Base-by-base conservation (phyloP, 2,797 vertebrate genomes). In the Dromococcyx pavoninus region DNA sequence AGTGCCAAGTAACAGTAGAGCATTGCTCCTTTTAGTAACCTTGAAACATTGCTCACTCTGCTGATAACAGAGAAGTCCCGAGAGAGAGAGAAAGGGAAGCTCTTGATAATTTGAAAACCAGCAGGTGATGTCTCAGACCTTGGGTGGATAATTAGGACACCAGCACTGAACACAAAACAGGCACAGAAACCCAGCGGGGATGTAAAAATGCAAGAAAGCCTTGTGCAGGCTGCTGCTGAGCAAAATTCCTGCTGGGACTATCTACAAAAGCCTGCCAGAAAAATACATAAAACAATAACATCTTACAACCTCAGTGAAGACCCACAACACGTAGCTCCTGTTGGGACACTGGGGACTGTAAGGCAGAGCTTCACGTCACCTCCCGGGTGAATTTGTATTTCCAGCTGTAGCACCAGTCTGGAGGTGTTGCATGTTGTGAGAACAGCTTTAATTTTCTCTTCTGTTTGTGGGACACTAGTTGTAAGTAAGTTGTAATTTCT, bases 91-190 rank as follows among this genome's bases (percentile, higher is more conserved):
- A 79, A 79, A 10, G 35, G 24, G 62, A 92, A 70, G 88, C 82
- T 86, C 67, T 85, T 44, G 89, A 27, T 92, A 88, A 87, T 89
- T 89, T 60, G 81, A n/a, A 84, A 94, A 54, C 51, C 93, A 73
- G 91, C 89, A 91, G 89, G 93, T 92, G 77, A 76, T 62, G 56
- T 62, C 78, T 91, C 32, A 75, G 90, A 51, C 88, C 71, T 89
- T 57, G 69, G 60, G 60, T 72, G 27, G 51, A 69, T 93, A 89
- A 89, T 82, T 77, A 87, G 64, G 72, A 81, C 72, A 54, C 54
- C 37, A 32, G 54, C 56, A 41, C 51, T 77, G 75, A 86, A 53
- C 56, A 89, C n/a, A 82, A 75, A 94, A 91, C 60, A 72, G 72
- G 23, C 44, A 23, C 32, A 23, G 43, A 89, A 87, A 58, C 32